Base-by-base conservation (phyloP, 2,888 invertebrate genomes). In the Carabus problematicus region DNA sequence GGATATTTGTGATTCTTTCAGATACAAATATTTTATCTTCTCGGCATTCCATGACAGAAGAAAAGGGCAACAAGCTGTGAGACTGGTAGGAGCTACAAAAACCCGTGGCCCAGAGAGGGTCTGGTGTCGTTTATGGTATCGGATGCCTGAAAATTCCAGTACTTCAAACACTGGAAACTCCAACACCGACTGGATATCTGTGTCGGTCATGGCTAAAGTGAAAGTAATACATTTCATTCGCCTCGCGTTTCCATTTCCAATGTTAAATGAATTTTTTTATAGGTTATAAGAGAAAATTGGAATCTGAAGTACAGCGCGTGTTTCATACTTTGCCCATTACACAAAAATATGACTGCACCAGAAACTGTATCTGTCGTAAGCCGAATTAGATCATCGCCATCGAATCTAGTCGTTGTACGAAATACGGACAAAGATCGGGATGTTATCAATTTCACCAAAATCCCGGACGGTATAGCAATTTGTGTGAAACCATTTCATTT, bases 401-500 rank as follows among this genome's bases (percentile, higher is more conserved):
- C 88, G 8, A 92, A 92, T 81, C 83, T 89, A 58, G 80, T 92
- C 64, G 79, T 83, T 11, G 84, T 91, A 52, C 86, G 87, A 73
- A 89, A 89, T 78, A 85, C 85, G 49, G 85, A 85, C 77, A 74
- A 69, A 59, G 75, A 71, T 58, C 73, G 61, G 59, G 76, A 72
- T 70, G 73, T 67, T 58, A 73, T 70, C 47, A 82, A 81, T 75
- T 81, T 79, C 70, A 79, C 80, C 40, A 76, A 80, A 77, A 39
- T 82, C 81, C 11, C 76, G 79, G 85, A 88, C 72, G 86, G 85
- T 54, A 84, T 91, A 59, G 93, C 91, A 19, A 88, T 95, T 39
- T 96, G 96, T 80, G 93, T 96, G 43, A 96, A 96, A 78, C 95
- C 96, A 0, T 87, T 96, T 72, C 95, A 96, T 81, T 95, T 92